These are phyloP conservation scores for Aphyosemion australe DNA, from an alignment of 2,113 vertebrate species.

Conservation along the genomic window DNA sequence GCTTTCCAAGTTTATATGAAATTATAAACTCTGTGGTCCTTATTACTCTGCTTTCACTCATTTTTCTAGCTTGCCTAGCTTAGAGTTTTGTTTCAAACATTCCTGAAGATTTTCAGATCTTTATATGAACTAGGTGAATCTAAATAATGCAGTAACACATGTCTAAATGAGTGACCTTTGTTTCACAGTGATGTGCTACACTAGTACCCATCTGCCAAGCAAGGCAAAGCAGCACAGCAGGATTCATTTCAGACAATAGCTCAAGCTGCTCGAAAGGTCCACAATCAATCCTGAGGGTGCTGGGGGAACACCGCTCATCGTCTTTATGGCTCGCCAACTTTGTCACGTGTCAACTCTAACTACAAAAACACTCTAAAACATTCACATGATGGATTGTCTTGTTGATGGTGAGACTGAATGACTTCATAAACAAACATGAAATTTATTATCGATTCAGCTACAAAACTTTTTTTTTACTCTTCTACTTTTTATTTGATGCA, in stretches of 20 bases:
- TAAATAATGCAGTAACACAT: constrained; percentile 49
- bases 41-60: too few relatives aligned
- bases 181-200: constrained; percentile 39
- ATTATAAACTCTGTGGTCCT: too few relatives aligned
- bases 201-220: constrained; percentile 70
- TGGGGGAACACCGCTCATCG: constrained; percentile 3
- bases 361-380: not conserved
- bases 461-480: not conserved
- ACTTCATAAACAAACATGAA: not conserved
- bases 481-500: not conserved
- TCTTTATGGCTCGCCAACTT: not conserved
- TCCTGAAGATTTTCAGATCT: constrained; percentile 10
- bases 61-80: too few relatives aligned
- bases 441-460: not conserved
- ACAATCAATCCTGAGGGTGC: constrained; percentile 51
- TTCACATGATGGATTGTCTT: too few relatives aligned
- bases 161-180: constrained; percentile 53
- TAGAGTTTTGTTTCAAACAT: too few relatives aligned
- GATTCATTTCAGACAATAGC: constrained; percentile 48
- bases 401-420: too few relatives aligned
- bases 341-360: constrained; percentile 17
- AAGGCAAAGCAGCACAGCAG: constrained; percentile 46
- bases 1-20: too few relatives aligned
- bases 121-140: constrained; percentile 28
- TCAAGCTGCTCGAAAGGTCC: constrained; percentile 46